Percentiles rank a stretch among this genome's conserved stretches.
These are phyloP conservation scores for Crotalus viridis DNA, from an alignment of 2,113 vertebrate species.

Conservation along the genomic window DNA sequence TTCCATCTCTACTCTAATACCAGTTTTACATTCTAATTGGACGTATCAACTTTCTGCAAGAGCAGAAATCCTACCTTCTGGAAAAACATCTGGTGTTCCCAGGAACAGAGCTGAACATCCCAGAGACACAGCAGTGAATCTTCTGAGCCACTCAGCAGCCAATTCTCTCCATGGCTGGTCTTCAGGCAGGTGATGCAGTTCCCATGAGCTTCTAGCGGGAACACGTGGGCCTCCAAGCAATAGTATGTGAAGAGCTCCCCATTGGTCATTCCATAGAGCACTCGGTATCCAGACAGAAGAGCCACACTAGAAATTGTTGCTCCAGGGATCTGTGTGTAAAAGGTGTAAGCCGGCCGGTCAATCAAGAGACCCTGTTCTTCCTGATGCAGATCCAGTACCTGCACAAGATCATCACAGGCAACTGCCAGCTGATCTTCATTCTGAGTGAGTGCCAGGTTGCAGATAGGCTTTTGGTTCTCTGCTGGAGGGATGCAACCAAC, in stretches of 20 bases:
- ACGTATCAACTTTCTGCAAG: background rate
- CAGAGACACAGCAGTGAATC: conserved; percentile 77
- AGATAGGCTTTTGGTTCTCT: conserved; percentile 63
- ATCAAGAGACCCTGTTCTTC: conserved; percentile 69
- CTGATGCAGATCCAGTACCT: conserved; percentile 69
- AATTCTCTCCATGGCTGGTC: conserved; percentile 68
- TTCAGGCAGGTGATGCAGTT: conserved; percentile 72
- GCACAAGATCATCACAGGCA: conserved; percentile 62
- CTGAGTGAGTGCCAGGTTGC: conserved; percentile 58
- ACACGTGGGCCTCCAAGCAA: conserved; percentile 40
- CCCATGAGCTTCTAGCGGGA: conserved; percentile 71
- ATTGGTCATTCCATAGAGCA: conserved; percentile 65
- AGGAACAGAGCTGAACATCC: conserved; percentile 68
- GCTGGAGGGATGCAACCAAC: conserved; percentile 76
- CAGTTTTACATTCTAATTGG: background rate
- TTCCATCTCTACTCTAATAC: background rate
- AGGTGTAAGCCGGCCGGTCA: conserved; percentile 58
- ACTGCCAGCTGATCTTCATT: conserved; percentile 68
- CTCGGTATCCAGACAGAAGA: conserved; percentile 59
- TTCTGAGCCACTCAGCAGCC: conserved; percentile 72
- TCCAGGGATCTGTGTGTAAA: conserved; percentile 64
- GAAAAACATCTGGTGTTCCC: conserved; percentile 65
- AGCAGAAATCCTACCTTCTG: background rate
- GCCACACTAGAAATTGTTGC: conserved; percentile 65
- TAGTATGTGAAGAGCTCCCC: conserved; percentile 65